Evolutionary conservation across 1,140 invertebrate genomes (phyloP).

Genomic region (Hylyphantes graminicola): DNA sequence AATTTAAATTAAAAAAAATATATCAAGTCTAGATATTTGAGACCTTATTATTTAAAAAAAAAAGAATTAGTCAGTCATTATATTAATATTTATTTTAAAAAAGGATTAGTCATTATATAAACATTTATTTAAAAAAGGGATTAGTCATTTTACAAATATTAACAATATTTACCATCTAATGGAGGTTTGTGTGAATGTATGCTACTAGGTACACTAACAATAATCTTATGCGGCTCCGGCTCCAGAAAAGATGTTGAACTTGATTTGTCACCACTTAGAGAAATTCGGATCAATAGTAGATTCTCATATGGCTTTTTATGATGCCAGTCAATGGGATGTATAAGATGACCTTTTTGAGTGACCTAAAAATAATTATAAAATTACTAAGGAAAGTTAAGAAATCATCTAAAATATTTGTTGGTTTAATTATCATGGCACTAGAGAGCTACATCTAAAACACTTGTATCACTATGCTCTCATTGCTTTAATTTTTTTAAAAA

Average conservation of each 20-base stretch:
- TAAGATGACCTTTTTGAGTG: slow-evolving; percentile 75
- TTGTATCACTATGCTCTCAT: no score
- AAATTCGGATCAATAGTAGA: slow-evolving; percentile 76
- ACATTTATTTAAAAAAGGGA: no score
- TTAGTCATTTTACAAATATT: no score
- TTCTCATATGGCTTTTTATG: slow-evolving; percentile 90
- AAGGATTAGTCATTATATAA: no score
- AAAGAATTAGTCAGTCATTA: no score
- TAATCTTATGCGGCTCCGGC: slow-evolving; percentile 69
- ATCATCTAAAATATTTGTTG: background rate
- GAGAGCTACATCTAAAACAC: no score
- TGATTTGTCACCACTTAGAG: slow-evolving; percentile 65
- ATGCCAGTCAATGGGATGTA: slow-evolving; percentile 77
- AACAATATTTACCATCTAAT: slow-evolving; percentile 70
- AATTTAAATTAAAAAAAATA: no score
- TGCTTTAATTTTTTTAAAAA: no score
- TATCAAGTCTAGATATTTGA: no score
- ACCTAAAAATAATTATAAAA: slow-evolving; percentile 70
- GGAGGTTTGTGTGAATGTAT: slow-evolving; percentile 93
- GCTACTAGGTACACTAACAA: slow-evolving; percentile 88
- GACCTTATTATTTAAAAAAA: no score
- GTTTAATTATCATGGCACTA: no score
- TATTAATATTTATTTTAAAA: no score
- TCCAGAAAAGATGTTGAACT: background rate
- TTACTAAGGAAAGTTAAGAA: background rate